Evolutionary conservation across 2,888 invertebrate species (phyloP).

Genomic region (Omphaloscelis lunosa): DNA sequence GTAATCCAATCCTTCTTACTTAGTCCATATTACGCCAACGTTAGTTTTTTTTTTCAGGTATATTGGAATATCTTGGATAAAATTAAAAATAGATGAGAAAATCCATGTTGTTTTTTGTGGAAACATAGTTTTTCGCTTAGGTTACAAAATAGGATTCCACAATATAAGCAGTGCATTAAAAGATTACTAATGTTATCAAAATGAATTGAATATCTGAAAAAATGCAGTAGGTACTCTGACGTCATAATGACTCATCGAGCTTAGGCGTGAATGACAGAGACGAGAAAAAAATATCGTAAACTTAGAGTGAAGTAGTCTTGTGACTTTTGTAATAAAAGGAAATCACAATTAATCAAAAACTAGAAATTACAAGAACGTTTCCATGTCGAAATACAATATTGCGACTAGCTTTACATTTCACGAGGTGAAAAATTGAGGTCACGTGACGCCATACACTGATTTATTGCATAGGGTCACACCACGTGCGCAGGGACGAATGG

Average conservation of each 20-base stretch:
- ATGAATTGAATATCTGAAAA: not conserved
- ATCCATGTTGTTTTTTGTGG: not conserved
- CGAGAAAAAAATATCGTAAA: not conserved
- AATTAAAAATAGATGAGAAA: slow-evolving; percentile 41
- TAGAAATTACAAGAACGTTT: slow-evolving; percentile 13
- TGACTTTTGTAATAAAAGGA: not conserved
- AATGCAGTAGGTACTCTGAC: not conserved
- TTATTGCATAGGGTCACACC: slow-evolving; percentile 70
- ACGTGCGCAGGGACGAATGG: slow-evolving; percentile 58
- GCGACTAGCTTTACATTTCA: slow-evolving; percentile 73
- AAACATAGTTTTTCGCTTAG: not conserved
- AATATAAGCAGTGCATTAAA: not conserved
- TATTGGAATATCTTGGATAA: slow-evolving; percentile 13
- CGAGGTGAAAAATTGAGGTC: slow-evolving; percentile 76
- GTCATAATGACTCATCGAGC: not conserved
- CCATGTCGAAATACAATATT: slow-evolving; percentile 62
- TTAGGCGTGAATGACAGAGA: not conserved
- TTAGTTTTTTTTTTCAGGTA: slow-evolving; percentile 27
- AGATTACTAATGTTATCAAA: not conserved
- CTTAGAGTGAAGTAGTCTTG: not conserved
- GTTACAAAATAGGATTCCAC: not conserved
- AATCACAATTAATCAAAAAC: not conserved
- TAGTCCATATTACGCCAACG: slow-evolving; percentile 30
- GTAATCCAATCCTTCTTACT: slow-evolving; percentile 57
- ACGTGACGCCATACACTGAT: slow-evolving; percentile 71